A percentile compares a stretch with the other conserved stretches of the same genome.
phyloP scores from a whole-genome alignment of 2,888 invertebrate genomes.

The Neoascia interrupta region DNA sequence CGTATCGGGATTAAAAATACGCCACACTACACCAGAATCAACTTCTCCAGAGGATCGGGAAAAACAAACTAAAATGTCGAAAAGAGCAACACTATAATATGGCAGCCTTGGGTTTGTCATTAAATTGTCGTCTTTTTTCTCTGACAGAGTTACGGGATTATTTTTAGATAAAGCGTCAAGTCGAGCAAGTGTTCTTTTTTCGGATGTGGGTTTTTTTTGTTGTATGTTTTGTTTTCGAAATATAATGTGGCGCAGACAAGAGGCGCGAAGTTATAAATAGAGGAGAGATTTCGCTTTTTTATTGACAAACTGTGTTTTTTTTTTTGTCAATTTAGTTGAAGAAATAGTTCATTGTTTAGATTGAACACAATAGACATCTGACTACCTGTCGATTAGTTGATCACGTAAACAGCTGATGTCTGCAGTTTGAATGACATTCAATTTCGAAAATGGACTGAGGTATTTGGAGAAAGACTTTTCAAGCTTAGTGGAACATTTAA shows the following conservation, averaged over 20 bases:
- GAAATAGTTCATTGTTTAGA: background rate
- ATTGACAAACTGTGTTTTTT: constrained; percentile 15
- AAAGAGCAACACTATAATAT: constrained; percentile 23
- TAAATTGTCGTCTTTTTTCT: too few relatives aligned
- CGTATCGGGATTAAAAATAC: constrained; percentile 57
- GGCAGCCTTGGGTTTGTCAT: too few relatives aligned
- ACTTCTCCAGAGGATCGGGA: constrained; percentile 48
- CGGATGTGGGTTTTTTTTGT: constrained; percentile 41
- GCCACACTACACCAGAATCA: too few relatives aligned
- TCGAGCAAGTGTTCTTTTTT: constrained; percentile 65
- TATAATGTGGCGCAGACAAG: constrained; percentile 61
- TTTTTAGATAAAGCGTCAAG: constrained; percentile 64
- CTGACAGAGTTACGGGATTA: too few relatives aligned
- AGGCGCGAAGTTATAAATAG: constrained; percentile 61
- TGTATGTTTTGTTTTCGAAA: constrained; percentile 33
- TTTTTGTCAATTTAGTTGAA: background rate
- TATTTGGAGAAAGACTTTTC: too few relatives aligned
- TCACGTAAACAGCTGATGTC: too few relatives aligned
- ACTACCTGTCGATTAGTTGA: constrained; percentile 30
- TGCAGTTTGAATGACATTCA: constrained; percentile 12
- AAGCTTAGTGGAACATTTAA: too few relatives aligned
- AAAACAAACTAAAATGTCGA: constrained; percentile 12
- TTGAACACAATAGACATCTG: constrained; percentile 6
- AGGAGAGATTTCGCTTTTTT: constrained; percentile 21
- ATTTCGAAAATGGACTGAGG: constrained; percentile 13